Evolutionary conservation across 1,140 invertebrate genomes (phyloP).

Genomic region (Formica exsecta): DNA sequence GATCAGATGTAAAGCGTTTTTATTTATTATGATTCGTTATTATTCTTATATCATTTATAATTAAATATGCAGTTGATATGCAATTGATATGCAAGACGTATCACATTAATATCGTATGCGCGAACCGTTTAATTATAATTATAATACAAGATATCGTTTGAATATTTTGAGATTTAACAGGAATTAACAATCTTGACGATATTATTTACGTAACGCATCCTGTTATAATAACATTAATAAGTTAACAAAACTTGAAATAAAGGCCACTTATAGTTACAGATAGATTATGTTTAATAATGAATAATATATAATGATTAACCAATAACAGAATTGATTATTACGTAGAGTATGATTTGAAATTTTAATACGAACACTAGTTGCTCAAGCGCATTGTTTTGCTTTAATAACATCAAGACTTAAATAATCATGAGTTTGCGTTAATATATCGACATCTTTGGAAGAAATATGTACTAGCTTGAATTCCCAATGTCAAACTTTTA

Average conservation of each 20-base stretch:
- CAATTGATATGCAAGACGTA: too few species aligned
- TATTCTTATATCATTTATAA: too few species aligned
- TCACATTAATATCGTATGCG: too few species aligned
- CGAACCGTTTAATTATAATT: too few species aligned
- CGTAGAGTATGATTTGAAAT: conserved; percentile 1
- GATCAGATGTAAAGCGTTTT: background rate
- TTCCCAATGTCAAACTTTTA: background rate
- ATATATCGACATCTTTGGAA: background rate
- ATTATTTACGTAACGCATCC: too few species aligned
- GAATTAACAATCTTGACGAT: too few species aligned
- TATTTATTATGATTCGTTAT: too few species aligned
- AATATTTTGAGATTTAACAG: too few species aligned
- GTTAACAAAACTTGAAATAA: background rate
- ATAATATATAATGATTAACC: background rate
- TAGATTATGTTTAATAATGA: background rate
- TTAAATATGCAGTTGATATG: too few species aligned
- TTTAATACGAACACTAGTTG: background rate
- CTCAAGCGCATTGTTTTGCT: conserved; percentile 11
- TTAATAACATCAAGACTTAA: background rate
- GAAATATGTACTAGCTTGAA: too few species aligned
- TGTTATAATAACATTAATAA: background rate
- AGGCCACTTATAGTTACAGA: background rate
- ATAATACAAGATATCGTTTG: too few species aligned
- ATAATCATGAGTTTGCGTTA: background rate
- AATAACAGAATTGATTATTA: background rate